Base-by-base conservation (phyloP, 2,797 vertebrate species). In the Eleutherodactylus coqui region DNA sequence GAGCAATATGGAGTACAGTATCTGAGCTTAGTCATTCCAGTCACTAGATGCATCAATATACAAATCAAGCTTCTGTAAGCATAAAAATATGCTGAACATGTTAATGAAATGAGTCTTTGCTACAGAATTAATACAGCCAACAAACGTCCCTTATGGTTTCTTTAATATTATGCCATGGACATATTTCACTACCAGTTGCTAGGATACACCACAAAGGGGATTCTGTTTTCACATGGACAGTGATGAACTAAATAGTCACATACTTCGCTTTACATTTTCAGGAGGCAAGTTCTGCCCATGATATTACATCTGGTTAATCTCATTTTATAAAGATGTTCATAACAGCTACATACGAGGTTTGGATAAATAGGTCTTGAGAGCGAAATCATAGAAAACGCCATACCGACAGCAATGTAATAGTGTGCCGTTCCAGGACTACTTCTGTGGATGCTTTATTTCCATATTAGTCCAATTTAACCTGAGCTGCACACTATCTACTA, bases 161-260 rank as follows among this genome's bases (percentile, higher is more conserved):
- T 75, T 79, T 75, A 87, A 80, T 87, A 80, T 80, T 87, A 87
- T 84, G 86, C 86, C 55, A 75, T 67, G 77, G 86, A 27, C 38
- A 3, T 75, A 77, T 79, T 19, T 19, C 1, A 0, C 21, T 88
- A 88, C 72, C 7, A n/a, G 91, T 92, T 93, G 92, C 91, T 91
- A 91, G 80, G 90, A 90, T 91, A 93, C 89, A 80, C 29, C 3
- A 0, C 38, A 86, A 24, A 88, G 47, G 27, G 64, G 36, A 88
- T 84, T 84, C 73, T 67, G 72, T 41, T 79, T 80, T 70, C 32
- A 75, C 49, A 80, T 89, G 88, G 88, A 64, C 84, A 89, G 88
- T 2, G 8, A 84, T 34, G 78, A 84, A 73, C 79, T 89, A 87
- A 86, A 69, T 87, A 75, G 77, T 0, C 0, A 72, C 75, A 82